These are phyloP conservation scores for Drosophila rubida DNA, from an alignment of 2,888 invertebrate species.

Conservation along the genomic window DNA sequence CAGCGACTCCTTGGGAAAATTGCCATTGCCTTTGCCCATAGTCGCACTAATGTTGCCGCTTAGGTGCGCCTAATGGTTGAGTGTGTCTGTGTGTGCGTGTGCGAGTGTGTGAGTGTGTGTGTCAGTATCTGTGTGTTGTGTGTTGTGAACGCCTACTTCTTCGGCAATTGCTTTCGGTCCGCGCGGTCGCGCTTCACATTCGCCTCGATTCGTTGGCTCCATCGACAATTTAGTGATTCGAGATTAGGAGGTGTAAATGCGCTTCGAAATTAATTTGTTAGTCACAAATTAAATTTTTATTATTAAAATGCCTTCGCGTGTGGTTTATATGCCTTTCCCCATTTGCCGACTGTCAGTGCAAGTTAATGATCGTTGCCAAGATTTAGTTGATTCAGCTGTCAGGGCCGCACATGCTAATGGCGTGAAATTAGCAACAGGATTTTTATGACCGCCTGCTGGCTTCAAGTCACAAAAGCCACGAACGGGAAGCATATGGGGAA, in stretches of 20 bases:
- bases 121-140: too few relatives aligned
- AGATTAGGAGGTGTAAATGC: constrained; percentile 82
- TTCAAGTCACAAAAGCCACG: not conserved
- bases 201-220: constrained; percentile 47
- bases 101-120: constrained; percentile 19
- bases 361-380: constrained; percentile 10
- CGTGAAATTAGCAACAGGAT: not conserved
- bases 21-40: constrained; percentile 43
- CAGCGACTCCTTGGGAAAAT: constrained; percentile 63
- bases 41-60: constrained; percentile 70
- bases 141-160: constrained; percentile 61
- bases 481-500: not conserved
- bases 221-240: constrained; percentile 74
- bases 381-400: not conserved
- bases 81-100: constrained; percentile 22
- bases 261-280: constrained; percentile 79
- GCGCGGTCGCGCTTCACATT: constrained; percentile 37
- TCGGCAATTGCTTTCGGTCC: constrained; percentile 48
- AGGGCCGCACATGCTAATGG: not conserved
- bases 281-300: constrained; percentile 80
- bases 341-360: constrained; percentile 1
- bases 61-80: constrained; percentile 74
- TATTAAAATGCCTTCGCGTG: constrained; percentile 75
- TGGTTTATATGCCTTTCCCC: constrained; percentile 48
- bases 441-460: not conserved